Base-by-base conservation (phyloP, 2,888 invertebrate genomes). In the Drosophila neotestacea region DNA sequence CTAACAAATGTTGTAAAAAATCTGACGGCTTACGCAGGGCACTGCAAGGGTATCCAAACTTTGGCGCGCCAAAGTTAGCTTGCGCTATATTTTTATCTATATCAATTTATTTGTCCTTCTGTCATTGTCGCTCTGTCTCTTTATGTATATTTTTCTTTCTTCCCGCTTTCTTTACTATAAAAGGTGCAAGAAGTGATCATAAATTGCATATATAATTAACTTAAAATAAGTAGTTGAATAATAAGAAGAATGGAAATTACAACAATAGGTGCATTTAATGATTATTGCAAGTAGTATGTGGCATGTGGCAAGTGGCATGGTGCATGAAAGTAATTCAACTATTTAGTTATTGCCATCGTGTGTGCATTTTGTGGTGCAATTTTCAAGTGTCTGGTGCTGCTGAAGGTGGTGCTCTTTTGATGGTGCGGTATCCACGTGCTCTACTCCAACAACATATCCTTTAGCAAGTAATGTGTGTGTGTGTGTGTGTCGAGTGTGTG, bases 351-450 rank as follows among this genome's bases (percentile, higher is more conserved):
- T 75, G 63, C 56, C 77, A 66, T 51, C 60, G 54, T 77, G 73
- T 77, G 77, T 67, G 81, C 74, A 70, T 67, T 81, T 68, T 85
- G 70, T 68, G 76, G 88, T 82, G 82, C 79, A 54, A 60, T 58
- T 55, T 76, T 73, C 73, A 85, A 83, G 79, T 73, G 56, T 54
- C 11, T 36, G 52, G 9, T 48, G 55, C 13, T 22, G 62, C 6
- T 47, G 61, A 3, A 46, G 51, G 0, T 47, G 60, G 28, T 47
- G 11, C 0, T 32, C 32, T 42, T 13, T 28, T 16, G 39, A 34
- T 32, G 46, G 55, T 44, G 55, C 22, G 55, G 34, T 10, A 34
- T 44, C 55, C 27, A 41, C 71, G 13, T 16, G 38, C 47, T 30
- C 9, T 13, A 59, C 66, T 55, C 54, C 73, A 47, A 13, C 66